Percentiles rank a stretch among this genome's conserved stretches.
phyloP scores from a whole-genome alignment of 2,888 invertebrate genomes.

The Margaritifera margaritifera region DNA sequence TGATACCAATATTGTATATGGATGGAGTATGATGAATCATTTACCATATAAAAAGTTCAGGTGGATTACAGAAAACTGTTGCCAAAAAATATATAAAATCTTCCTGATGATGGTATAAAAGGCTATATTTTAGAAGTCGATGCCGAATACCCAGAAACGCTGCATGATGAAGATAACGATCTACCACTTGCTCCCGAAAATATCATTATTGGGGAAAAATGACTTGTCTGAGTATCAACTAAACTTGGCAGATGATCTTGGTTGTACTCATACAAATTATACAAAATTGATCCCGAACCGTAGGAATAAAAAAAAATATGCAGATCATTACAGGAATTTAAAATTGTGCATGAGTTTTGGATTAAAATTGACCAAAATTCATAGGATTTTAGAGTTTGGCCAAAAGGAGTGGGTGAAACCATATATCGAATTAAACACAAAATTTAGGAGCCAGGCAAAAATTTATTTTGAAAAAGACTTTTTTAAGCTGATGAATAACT shows the following conservation, averaged over 20 bases:
- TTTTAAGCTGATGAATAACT: slow-evolving; percentile 52
- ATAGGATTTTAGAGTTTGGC: slow-evolving; percentile 64
- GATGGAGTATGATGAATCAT: slow-evolving; percentile 46
- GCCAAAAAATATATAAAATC: slow-evolving; percentile 11
- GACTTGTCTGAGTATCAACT: no score
- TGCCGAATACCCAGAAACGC: slow-evolving; percentile 69
- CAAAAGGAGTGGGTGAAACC: slow-evolving; percentile 61
- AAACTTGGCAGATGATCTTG: no score
- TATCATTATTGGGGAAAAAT: no score
- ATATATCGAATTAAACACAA: slow-evolving; percentile 63
- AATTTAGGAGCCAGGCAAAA: slow-evolving; percentile 46
- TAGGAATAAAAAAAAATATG: slow-evolving; percentile 47
- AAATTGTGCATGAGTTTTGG: slow-evolving; percentile 58
- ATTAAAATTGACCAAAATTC: slow-evolving; percentile 50
- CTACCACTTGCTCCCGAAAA: slow-evolving; percentile 61
- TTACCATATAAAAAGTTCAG: slow-evolving; percentile 52
- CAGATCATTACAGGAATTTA: slow-evolving; percentile 66
- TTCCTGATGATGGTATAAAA: slow-evolving; percentile 19
- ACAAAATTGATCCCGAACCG: slow-evolving; percentile 47
- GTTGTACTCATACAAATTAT: no score
- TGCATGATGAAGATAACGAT: slow-evolving; percentile 68
- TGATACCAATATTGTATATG: slow-evolving; percentile 28
- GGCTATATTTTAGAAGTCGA: slow-evolving; percentile 73
- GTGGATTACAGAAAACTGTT: slow-evolving; percentile 37
- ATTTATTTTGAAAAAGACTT: slow-evolving; percentile 68